Conservation (phyloP, 2,888 invertebrate species). For the Philereme transversata region DNA sequence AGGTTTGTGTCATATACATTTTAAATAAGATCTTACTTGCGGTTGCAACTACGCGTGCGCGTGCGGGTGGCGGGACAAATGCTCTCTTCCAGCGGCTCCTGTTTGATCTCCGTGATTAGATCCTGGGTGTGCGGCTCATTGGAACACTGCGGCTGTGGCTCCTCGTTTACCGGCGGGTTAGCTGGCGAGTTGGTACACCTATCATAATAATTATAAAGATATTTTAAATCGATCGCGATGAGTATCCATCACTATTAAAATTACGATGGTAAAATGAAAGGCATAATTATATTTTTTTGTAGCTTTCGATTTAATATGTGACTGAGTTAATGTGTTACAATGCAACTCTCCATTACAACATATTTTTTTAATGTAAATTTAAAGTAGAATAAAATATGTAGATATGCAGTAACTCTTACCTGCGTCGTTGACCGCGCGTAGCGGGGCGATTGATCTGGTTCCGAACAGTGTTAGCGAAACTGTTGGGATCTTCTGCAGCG, state of each 20-base stretch:
- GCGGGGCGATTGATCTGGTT: constrained; percentile 19
- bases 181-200: constrained; percentile 18
- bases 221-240: no score
- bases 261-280: no score
- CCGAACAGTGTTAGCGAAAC: constrained; percentile 15
- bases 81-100: constrained; percentile 6
- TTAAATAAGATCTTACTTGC: constrained; percentile 6
- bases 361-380: no score
- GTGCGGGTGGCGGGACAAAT: constrained; percentile 10
- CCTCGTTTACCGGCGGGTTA: constrained; percentile 11
- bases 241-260: no score
- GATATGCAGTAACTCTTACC: no score
- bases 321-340: no score
- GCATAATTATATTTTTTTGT: no score
- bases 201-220: background rate
- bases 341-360: no score
- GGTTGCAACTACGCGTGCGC: constrained; percentile 13
- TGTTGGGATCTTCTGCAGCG: constrained; percentile 19
- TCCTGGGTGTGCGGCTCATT: background rate
- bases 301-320: no score
- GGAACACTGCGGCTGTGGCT: constrained; percentile 1
- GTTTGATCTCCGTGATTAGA: constrained; percentile 5
- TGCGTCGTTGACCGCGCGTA: constrained; percentile 14
- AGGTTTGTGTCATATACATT: no score
- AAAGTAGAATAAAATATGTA: no score